These are phyloP conservation scores for Chionoecetes opilio DNA, from an alignment of 1,140 invertebrate genomes.

Conservation along the genomic window DNA sequence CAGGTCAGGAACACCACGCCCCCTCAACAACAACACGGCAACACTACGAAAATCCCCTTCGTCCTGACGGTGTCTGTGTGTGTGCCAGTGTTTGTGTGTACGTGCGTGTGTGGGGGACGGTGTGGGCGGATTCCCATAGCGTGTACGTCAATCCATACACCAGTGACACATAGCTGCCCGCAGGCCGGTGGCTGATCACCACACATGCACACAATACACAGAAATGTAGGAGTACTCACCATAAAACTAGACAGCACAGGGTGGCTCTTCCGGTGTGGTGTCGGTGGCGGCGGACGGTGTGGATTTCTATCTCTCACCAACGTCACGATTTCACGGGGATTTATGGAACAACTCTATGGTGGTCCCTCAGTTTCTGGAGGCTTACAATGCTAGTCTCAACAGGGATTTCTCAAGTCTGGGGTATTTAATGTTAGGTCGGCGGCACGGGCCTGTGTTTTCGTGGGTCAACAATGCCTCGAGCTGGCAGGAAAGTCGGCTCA, in stretches of 20 bases:
- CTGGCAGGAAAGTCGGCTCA: slow-evolving; percentile 65
- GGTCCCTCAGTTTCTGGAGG: slow-evolving; percentile 31
- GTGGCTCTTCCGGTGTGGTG: slow-evolving; percentile 55
- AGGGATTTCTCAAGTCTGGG: not conserved
- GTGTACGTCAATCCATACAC: not conserved
- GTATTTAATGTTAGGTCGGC: slow-evolving; percentile 62
- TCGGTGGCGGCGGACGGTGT: slow-evolving; percentile 35
- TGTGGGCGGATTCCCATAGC: not conserved
- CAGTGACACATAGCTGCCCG: not conserved
- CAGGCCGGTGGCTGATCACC: not conserved
- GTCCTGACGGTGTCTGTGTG: not conserved
- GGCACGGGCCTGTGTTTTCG: slow-evolving; percentile 57
- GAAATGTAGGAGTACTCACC: slow-evolving; percentile 64
- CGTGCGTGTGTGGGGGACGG: slow-evolving; percentile 23
- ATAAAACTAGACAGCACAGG: slow-evolving; percentile 73
- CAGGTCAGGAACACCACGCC: not conserved
- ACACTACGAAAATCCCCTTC: not conserved
- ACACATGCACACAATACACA: not conserved
- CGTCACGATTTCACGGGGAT: slow-evolving; percentile 71
- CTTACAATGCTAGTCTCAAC: slow-evolving; percentile 19
- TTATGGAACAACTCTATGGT: slow-evolving; percentile 28
- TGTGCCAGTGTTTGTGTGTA: not conserved
- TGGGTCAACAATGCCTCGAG: slow-evolving; percentile 54
- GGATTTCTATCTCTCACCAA: slow-evolving; percentile 67
- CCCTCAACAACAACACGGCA: not conserved